Percentiles rank a stretch among this genome's conserved stretches.
Evolutionary conservation across 1,140 invertebrate genomes (phyloP).

Genomic region (Pseudomyrmex sp.): DNA sequence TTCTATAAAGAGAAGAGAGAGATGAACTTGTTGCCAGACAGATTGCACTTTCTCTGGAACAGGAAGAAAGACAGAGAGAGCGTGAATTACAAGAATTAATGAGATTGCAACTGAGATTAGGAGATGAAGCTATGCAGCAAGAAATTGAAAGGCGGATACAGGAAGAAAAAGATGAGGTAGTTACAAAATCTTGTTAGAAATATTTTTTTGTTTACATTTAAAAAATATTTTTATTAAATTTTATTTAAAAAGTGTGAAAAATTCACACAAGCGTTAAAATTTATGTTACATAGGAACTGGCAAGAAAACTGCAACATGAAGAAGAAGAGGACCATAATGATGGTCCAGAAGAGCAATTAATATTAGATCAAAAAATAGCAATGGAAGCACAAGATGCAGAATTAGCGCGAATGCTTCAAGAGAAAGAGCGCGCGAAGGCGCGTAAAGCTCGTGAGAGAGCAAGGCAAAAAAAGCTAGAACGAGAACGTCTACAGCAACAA

Average conservation of each 20-base stretch:
- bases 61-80: constrained; percentile 85
- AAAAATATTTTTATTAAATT: constrained; percentile 14
- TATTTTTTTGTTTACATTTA: constrained; percentile 11
- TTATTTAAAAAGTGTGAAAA: neutral
- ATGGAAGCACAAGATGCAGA: constrained; percentile 97
- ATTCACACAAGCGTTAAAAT: constrained; percentile 15
- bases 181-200: constrained; percentile 14
- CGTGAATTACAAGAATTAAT: constrained; percentile 85
- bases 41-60: constrained; percentile 88
- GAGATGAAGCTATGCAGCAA: constrained; percentile 83
- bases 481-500: constrained; percentile 87
- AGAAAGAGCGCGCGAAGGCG: constrained; percentile 91
- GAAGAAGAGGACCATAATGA: constrained; percentile 87
- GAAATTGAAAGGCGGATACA: constrained; percentile 84
- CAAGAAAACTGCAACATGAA: constrained; percentile 88
- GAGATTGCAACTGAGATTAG: constrained; percentile 81
- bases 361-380: constrained; percentile 91
- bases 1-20: constrained; percentile 87
- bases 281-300: constrained; percentile 86
- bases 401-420: constrained; percentile 94
- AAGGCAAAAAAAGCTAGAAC: constrained; percentile 88
- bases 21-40: constrained; percentile 89
- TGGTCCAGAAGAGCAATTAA: constrained; percentile 86
- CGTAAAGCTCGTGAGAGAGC: constrained; percentile 89
- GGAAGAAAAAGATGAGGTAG: constrained; percentile 88